A percentile compares a stretch with the other conserved stretches of the same genome.
These are phyloP conservation scores for Atherinosoma microstoma DNA, from an alignment of 2,797 vertebrate genomes.

Conservation along the genomic window DNA sequence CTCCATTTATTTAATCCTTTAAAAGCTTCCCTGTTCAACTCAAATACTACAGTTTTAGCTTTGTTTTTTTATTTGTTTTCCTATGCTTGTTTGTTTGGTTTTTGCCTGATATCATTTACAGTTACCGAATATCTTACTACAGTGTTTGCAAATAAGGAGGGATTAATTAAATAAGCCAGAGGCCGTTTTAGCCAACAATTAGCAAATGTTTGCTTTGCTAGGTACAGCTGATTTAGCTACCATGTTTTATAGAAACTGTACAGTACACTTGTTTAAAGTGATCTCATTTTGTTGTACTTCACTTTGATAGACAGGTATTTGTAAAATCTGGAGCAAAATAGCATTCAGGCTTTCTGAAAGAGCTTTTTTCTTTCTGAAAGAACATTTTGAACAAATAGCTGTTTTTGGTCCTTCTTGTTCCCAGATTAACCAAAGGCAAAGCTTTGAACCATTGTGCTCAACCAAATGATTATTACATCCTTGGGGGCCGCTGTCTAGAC, in stretches of 20 bases:
- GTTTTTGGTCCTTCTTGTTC: constrained; percentile 29
- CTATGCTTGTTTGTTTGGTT: background rate
- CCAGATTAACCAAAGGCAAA: background rate
- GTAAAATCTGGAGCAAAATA: background rate
- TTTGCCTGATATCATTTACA: background rate
- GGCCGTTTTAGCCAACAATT: background rate
- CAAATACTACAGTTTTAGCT: background rate
- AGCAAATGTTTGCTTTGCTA: background rate
- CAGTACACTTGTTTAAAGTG: background rate
- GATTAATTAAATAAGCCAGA: background rate
- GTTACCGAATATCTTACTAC: background rate
- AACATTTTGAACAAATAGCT: background rate
- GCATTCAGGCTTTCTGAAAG: background rate
- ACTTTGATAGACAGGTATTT: constrained; percentile 21
- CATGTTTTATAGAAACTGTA: background rate
- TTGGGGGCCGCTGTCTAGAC: constrained; percentile 36
- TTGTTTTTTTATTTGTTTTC: background rate
- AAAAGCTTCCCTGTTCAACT: background rate
- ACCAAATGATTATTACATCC: constrained; percentile 49
- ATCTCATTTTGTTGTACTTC: constrained; percentile 6
- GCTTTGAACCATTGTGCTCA: constrained; percentile 46
- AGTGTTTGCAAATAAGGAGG: background rate
- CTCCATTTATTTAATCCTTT: background rate
- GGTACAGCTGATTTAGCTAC: too few species aligned
- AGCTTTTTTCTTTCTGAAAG: background rate